Evolutionary conservation across 2,888 invertebrate genomes (phyloP).

Genomic region (Aquatica leii): DNA sequence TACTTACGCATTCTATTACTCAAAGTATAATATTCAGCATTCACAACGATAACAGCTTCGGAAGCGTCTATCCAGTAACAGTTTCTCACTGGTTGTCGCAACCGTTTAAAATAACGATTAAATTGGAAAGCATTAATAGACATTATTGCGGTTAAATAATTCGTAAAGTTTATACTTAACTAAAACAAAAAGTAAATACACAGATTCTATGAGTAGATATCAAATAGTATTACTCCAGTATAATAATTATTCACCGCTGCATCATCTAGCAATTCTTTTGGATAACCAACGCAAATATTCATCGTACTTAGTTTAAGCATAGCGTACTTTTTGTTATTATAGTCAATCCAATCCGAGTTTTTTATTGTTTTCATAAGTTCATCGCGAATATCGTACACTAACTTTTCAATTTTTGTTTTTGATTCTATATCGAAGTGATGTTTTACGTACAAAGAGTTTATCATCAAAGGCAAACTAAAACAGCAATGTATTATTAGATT

Average conservation of each 20-base stretch:
- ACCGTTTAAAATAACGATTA: too few relatives aligned
- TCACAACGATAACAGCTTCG: too few relatives aligned
- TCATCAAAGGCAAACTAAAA: neutral
- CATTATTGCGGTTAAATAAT: too few relatives aligned
- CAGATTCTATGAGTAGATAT: too few relatives aligned
- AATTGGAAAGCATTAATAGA: too few relatives aligned
- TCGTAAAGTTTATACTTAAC: too few relatives aligned
- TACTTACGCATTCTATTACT: too few relatives aligned
- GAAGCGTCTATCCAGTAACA: too few relatives aligned
- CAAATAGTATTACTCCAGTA: constrained; percentile 60
- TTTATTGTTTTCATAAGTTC: constrained; percentile 83
- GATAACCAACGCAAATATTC: constrained; percentile 86
- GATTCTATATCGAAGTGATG: constrained; percentile 88
- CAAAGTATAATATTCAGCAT: too few relatives aligned
- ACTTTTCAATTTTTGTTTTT: constrained; percentile 82
- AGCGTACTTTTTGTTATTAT: constrained; percentile 74
- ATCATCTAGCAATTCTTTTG: constrained; percentile 81
- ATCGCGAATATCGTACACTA: constrained; percentile 83
- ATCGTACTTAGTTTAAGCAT: constrained; percentile 67
- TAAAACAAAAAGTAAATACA: too few relatives aligned
- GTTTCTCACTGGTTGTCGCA: too few relatives aligned
- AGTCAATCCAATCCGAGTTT: constrained; percentile 75
- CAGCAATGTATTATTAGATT: too few relatives aligned
- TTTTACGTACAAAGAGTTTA: constrained; percentile 76
- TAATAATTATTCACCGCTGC: constrained; percentile 78